phyloP scores from a whole-genome alignment of 2,113 vertebrate genomes.

The Crotophaga sulcirostris region DNA sequence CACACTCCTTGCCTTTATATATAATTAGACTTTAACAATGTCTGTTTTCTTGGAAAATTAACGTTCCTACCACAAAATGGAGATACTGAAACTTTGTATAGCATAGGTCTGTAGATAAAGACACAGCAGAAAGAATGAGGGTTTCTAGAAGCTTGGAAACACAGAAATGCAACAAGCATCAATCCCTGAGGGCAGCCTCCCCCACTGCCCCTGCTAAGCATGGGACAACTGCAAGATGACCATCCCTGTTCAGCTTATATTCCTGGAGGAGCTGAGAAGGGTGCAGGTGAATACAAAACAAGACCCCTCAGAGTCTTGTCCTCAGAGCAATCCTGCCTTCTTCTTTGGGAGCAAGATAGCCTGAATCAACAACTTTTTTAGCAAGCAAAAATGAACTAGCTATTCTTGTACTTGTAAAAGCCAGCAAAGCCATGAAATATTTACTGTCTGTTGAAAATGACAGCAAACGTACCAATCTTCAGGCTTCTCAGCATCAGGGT shows the following conservation, averaged over 20 bases:
- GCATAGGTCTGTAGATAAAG: neutral
- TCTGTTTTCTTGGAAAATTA: neutral
- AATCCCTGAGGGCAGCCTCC: neutral
- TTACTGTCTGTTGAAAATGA: neutral
- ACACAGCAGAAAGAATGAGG: neutral
- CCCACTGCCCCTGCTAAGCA: accelerated
- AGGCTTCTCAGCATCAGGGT: conserved; percentile 93
- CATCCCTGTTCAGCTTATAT: neutral
- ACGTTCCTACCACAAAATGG: neutral
- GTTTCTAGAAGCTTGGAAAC: neutral
- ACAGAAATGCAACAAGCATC: neutral
- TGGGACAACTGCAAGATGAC: neutral
- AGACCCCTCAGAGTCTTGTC: neutral
- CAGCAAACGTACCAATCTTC: conserved; percentile 87
- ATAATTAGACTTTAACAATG: neutral
- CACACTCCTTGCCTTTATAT: neutral
- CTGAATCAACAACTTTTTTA: accelerated
- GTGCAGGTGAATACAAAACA: neutral
- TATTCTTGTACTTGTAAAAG: neutral
- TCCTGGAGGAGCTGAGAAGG: neutral
- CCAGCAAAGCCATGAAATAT: neutral
- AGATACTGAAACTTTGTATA: neutral
- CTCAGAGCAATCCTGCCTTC: neutral
- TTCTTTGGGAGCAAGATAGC: neutral
- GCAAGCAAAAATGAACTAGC: neutral